A percentile compares a stretch with the other conserved stretches of the same genome.
Evolutionary conservation across 1,140 invertebrate genomes (phyloP).

Genomic region (Drosophila miranda): DNA sequence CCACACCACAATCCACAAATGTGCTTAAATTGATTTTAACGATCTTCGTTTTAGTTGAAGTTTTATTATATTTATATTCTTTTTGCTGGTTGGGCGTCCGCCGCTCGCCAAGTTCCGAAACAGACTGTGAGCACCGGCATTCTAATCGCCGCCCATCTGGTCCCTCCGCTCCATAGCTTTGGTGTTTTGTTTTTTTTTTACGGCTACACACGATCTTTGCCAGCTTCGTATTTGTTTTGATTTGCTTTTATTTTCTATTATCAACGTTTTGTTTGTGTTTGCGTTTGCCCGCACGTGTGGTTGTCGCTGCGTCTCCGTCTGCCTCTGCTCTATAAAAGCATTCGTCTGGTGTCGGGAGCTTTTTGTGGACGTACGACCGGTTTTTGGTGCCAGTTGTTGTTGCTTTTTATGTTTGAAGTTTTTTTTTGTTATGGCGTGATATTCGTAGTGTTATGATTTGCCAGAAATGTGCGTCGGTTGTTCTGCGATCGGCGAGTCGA

Average conservation of each 20-base stretch:
- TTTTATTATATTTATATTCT: neutral
- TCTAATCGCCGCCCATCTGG: conserved; percentile 5
- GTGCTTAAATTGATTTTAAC: neutral
- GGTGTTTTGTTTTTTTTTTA: neutral
- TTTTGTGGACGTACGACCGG: neutral
- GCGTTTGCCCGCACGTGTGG: conserved; percentile 36
- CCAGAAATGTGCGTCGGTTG: neutral
- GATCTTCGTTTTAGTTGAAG: too few species aligned
- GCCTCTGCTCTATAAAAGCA: neutral
- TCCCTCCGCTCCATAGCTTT: neutral
- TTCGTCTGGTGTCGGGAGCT: neutral
- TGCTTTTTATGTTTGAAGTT: conserved; percentile 34
- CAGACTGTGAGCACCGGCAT: conserved; percentile 29
- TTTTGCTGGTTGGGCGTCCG: conserved; percentile 33
- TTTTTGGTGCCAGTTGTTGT: neutral
- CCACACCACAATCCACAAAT: too few species aligned
- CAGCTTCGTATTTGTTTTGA: conserved; percentile 23
- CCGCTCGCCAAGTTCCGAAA: conserved; percentile 20
- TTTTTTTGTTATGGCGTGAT: conserved; percentile 41
- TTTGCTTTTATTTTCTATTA: conserved; percentile 18
- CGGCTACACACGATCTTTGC: conserved; percentile 3
- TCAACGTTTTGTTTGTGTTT: conserved; percentile 14
- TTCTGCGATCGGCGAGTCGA: too few species aligned
- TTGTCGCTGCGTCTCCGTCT: neutral
- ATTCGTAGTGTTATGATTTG: conserved; percentile 22